A percentile compares a stretch with the other conserved stretches of the same genome.
phyloP scores from a whole-genome alignment of 2,113 vertebrate genomes.

The Heterotilapia buettikoferi region DNA sequence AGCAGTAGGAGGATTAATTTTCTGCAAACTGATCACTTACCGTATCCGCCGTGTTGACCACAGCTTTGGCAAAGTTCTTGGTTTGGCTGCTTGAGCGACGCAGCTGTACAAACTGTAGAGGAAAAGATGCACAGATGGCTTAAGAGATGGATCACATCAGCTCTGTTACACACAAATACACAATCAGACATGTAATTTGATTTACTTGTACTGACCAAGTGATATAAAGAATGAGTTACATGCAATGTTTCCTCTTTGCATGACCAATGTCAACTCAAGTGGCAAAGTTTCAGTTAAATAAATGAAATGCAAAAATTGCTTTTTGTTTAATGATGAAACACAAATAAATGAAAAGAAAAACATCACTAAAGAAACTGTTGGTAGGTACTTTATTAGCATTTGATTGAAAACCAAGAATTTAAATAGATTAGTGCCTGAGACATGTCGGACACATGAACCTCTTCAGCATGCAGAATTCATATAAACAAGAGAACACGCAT shows the following conservation, averaged over 20 bases:
- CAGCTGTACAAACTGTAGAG: constrained; percentile 82
- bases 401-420: neutral
- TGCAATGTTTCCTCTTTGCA: neutral
- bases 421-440: neutral
- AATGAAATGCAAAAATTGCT: neutral
- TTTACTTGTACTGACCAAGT: neutral
- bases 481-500: neutral
- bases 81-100: constrained; percentile 83
- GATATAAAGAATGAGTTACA: neutral
- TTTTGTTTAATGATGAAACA: neutral
- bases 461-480: neutral
- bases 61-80: constrained; percentile 94
- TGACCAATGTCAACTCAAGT: neutral
- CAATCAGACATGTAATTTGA: neutral
- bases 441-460: neutral
- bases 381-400: neutral
- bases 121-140: constrained; percentile 24
- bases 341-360: neutral
- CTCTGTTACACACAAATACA: neutral
- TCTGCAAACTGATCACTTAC: constrained; percentile 66
- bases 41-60: constrained; percentile 93
- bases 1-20: neutral
- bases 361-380: neutral
- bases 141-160: neutral
- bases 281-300: neutral